Evolutionary conservation across 2,113 vertebrate genomes (phyloP), one percentile per base, ranked within the genome.

Genomic region (Crotalus tigris): DNA sequence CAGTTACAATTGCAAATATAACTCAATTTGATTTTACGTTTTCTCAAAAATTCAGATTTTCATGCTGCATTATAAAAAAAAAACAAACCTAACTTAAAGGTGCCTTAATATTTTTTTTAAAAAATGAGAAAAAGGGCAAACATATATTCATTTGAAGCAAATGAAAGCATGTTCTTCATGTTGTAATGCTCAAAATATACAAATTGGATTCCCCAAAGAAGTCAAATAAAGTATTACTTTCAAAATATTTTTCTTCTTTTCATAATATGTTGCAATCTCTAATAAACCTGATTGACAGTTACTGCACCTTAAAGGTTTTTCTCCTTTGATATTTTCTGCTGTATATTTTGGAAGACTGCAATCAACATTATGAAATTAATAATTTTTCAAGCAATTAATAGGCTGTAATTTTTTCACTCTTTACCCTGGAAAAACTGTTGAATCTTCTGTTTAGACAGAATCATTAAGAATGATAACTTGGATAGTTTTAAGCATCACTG

Each of bases 341-440:
- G 91, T 94, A 85, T 88, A 51, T 92, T 94, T 93, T 92, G 58
- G 94, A 95, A 46, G 64, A 39, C 4, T 93, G 90, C 92, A 96
- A 93, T 92, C 96, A 95, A 96, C 96, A 96, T 92, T 93, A 95
- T 93, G 89, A 92, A 94, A 96, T 96, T 95, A 95, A 97, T 96
- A 96, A 95, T 95, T 93, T 93, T 96, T 91, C 69, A 0, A 8
- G 90, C 93, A 96, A 95, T 95, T 94, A 95, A 94, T 92, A 95
- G 90, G 87, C 89, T 81, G 86, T 96, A 95, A 91, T 85, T 61
- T 94, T 85, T 97, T 94, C 69, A 90, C 23, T 55, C 0, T 44
- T 46, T 92, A 90, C 92, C 69, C 49, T 92, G 94, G 61, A 23
- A 91, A 94, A 90, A 29, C 33, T 49, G 58, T n/a, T 53, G 8